Base-by-base conservation (phyloP, 2,797 vertebrate genomes). In the Notoglanidium macrostoma region DNA sequence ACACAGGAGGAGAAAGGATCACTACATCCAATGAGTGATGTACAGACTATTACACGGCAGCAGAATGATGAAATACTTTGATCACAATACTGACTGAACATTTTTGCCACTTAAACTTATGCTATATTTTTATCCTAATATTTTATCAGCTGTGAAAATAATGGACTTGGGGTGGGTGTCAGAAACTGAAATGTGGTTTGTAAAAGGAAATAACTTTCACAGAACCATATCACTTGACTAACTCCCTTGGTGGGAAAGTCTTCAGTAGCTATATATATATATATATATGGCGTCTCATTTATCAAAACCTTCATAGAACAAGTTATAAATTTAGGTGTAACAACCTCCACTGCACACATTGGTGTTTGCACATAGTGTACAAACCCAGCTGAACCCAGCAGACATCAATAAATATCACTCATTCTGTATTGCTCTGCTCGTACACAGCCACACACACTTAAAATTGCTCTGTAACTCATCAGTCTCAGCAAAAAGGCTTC, bases 1-100 rank as follows among this genome's bases (percentile, higher is more conserved):
- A 90, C 89, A 79, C 85, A 32, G 32, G 87, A 76, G 0, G 90
- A 90, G 14, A 85, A 1, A 14, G 67, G 88, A 1, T 87, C 89
- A 57, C 73, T 92, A 29, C 83, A 89, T 5, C 89, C 84, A 77
- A 87, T 92, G 61, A 86, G 21, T 40, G 59, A 63, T 17, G 32
- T 51, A 51, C 35, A n/a, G 76, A 67, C 57, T 51, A 15, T 46
- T 59, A 23, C 84, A 85, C 11, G 12, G 1, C 76, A 83, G 51
- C 5, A 10, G 10, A 57, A 29, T 23, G 29, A n/a, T 65, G 6
- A 81, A 57, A 49, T 68, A 5, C n/a, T 26, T 44, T 40, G 55
- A 54, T n/a, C 6, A 63, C 19, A 5, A 57, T 68, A 57, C 23
- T 1, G 63, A 86, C n/a, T 63, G 57, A 81, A 17, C 2, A 44